Percentiles rank a stretch among this genome's conserved stretches.
phyloP scores from a whole-genome alignment of 2,113 vertebrate genomes.

The Aramus guarauna region DNA sequence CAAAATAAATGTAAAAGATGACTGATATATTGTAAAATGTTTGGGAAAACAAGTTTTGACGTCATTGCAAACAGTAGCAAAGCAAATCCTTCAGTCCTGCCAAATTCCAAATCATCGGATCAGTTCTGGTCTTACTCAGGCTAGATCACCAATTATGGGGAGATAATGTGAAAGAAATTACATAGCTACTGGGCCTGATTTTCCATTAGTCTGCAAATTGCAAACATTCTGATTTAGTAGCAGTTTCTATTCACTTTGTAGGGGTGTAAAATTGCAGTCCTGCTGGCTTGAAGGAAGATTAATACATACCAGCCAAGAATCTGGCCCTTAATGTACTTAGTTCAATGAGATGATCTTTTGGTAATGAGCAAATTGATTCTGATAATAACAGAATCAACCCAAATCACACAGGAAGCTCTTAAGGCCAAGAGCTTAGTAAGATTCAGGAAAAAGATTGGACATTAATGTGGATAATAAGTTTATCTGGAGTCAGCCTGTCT shows the following conservation, averaged over 20 bases:
- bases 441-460: not conserved
- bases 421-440: slow-evolving; percentile 3
- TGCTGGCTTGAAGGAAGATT: not conserved
- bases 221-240: slow-evolving; percentile 32
- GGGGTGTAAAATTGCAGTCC: not conserved
- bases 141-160: slow-evolving; percentile 1
- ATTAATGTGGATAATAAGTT: not conserved
- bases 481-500: not conserved
- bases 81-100: not conserved
- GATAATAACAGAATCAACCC: slow-evolving; percentile 38
- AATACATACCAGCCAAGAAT: slow-evolving; percentile 8
- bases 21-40: not conserved
- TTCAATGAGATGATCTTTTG: slow-evolving; percentile 12
- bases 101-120: not conserved
- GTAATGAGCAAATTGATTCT: slow-evolving; percentile 48
- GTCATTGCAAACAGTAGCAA: not conserved
- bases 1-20: not conserved
- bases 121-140: not conserved
- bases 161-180: slow-evolving; percentile 40
- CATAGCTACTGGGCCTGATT: not conserved
- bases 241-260: slow-evolving; percentile 29
- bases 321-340: slow-evolving; percentile 12
- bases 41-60: not conserved
- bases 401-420: slow-evolving; percentile 13
- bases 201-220: slow-evolving; percentile 36